Base-by-base conservation (phyloP, 2,113 vertebrate species). In the Ascaphus truei region DNA sequence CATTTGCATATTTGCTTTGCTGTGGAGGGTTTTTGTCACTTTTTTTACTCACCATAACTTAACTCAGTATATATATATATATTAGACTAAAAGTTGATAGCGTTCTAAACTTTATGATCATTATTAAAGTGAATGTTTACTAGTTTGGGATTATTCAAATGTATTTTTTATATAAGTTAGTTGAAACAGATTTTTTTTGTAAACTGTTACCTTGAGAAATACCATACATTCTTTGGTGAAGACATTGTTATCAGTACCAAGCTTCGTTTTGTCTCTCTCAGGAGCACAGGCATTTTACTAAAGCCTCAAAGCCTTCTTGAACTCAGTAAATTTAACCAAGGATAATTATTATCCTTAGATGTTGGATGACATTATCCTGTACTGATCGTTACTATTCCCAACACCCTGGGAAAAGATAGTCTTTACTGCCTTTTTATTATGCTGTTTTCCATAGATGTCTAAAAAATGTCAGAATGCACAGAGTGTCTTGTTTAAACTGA, bases 231-330 rank as follows among this genome's bases (percentile, higher is more conserved):
- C 56, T 60, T 69, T 51, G 26, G 26, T 48, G 33, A 69, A 60
- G 45, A 52, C 56, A 60, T 69, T 69, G 66, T 60, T 69, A 69
- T 69, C 66, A 60, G 66, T 51, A 58, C 22, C 37, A 39, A 7
- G 52, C 65, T 58, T 68, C 53, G 39, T 58, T 57, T 45, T 68
- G 51, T 68, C 65, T 68, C 37, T 58, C 27, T 57, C 53, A 37
- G 30, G 43, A 68, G 41, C 41, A 37, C 31, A 69, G 45, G 29
- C 56, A 51, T 60, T 60, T 39, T 30, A 37, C 18, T 51, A 60
- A 69, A 69, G 23, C 66, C 56, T 37, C 43, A 69, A 69, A 69
- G 55, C 56, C 66, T 60, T 59, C 47, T 51, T 13, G 23, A 51
- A 43, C 56, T 50, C 66, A 50, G 43, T 69, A 69, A 59, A 60